Percentiles rank a stretch among this genome's conserved stretches.
Evolutionary conservation across 2,888 invertebrate species (phyloP).

Genomic region (Drosophila rellima): DNA sequence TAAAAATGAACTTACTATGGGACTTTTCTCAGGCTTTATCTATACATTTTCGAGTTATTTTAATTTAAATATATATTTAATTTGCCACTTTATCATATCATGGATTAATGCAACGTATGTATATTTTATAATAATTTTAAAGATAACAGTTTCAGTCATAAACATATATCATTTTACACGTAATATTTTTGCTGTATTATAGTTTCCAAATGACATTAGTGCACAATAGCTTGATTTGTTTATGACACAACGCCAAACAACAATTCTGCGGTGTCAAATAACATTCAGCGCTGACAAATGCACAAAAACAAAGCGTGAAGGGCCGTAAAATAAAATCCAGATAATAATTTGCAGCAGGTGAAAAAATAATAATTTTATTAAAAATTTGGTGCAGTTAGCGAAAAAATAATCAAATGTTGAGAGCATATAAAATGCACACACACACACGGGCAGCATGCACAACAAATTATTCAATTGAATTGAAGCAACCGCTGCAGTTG

Average conservation of each 20-base stretch:
- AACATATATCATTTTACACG: not conserved
- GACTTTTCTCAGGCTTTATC: too few species aligned
- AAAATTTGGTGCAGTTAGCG: slow-evolving; percentile 24
- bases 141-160: too few species aligned
- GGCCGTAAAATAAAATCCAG: slow-evolving; percentile 29
- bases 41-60: too few species aligned
- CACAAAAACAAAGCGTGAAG: slow-evolving; percentile 8
- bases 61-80: too few species aligned
- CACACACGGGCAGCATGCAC: slow-evolving; percentile 33
- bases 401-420: slow-evolving; percentile 51
- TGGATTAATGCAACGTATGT: too few species aligned
- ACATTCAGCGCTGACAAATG: slow-evolving; percentile 17
- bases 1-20: too few species aligned
- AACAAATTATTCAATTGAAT: slow-evolving; percentile 75
- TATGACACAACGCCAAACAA: not conserved
- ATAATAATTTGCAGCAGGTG: slow-evolving; percentile 32
- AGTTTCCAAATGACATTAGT: not conserved
- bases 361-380: slow-evolving; percentile 42
- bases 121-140: not conserved
- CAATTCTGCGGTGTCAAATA: slow-evolving; percentile 41
- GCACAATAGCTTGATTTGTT: slow-evolving; percentile 5
- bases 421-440: slow-evolving; percentile 65
- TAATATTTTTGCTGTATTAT: not conserved
- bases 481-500: slow-evolving; percentile 69
- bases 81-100: too few species aligned